Conservation (phyloP, 2,113 vertebrate species). For the Danio rerio region GRCz12tu NC_133199.1:29571001-29571500, state of each 20-base stretch:
- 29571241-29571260: neutral
- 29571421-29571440: neutral
- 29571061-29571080: slow-evolving; percentile 10
- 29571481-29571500: neutral
- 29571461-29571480: neutral
- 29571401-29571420: neutral
- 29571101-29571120: neutral
- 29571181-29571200: neutral
- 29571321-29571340: slow-evolving; percentile 97
- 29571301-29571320: slow-evolving; percentile 88
- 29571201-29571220: neutral
- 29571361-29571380: slow-evolving; percentile 97
- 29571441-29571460: neutral
- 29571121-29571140: slow-evolving; percentile 6
- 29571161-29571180: too few species aligned
- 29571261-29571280: slow-evolving; percentile 20
- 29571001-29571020: neutral
- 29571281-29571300: neutral
- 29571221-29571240: slow-evolving; percentile 6
- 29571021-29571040: slow-evolving; percentile 1
- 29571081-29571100: slow-evolving; percentile 18
- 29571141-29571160: neutral
- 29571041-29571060: neutral
- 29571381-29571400: slow-evolving; percentile 16
- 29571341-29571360: slow-evolving; percentile 96